Base-by-base conservation (phyloP, 2,797 vertebrate genomes). In the Pangasius sanitwongsei region DNA sequence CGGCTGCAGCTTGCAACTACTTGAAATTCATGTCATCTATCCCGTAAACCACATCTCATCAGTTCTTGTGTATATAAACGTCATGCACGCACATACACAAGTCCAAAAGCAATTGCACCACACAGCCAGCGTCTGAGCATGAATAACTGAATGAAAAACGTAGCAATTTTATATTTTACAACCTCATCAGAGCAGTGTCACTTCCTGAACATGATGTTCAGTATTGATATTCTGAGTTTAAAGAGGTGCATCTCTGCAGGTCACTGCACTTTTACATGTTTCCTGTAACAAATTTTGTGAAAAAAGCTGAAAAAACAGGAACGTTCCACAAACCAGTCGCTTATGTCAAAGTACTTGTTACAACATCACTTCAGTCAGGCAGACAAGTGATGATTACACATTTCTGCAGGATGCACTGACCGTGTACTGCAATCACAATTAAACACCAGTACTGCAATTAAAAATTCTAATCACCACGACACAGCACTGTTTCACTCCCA, bases 21-120 rank as follows among this genome's bases (percentile, higher is more conserved):
- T 89, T 89, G 86, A 87, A 89, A 89, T 77, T 89, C 74, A 75
- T 87, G 80, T 82, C 31, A 84, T 83, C 48, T 70, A 59, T 78
- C 75, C 34, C 6, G 28, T 18, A 48, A 65, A 90, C 15, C 86
- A 70, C 11, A 61, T 57, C 72, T 85, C 82, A 81, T 81, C 74
- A 25, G 63, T 87, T 59, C 61, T 63, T 23, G 74, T 61, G 63
- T 87, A 87, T 28, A 85, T 87, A 63, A 80, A 85, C 78, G 63
- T 67, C 74, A 87, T 50, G 37, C 81, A 59, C 70, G 7, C 88
- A 83, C 78, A 87, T 34, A 83, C 44, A 81, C 34, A 20, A n/a
- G 74, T 25, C 63, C 72, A 81, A 25, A 84, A 87, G 86, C 86
- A 78, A 87, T 87, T 74, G 41, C 86, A 41, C 55, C 48, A 85